Percentiles rank a stretch among this genome's conserved stretches.
These are phyloP conservation scores for Chaenogobius annularis DNA, from an alignment of 2,113 vertebrate species.

Conservation along the genomic window DNA sequence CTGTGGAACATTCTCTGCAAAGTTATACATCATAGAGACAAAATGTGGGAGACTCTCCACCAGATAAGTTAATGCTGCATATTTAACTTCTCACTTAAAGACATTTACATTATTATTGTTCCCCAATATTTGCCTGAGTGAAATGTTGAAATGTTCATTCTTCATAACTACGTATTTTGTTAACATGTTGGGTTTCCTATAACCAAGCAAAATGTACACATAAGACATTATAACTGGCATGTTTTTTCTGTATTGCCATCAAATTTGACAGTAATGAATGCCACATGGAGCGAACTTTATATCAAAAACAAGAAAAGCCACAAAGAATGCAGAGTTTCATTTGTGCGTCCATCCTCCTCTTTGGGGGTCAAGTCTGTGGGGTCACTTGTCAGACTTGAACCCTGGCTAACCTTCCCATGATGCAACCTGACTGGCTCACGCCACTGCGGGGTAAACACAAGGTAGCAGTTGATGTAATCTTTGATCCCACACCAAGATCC, in stretches of 20 bases:
- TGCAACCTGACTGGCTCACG: conserved; percentile 58
- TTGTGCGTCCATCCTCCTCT: conserved; percentile 41
- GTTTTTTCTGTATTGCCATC: not conserved
- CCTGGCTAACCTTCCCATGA: conserved; percentile 64
- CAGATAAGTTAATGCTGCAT: not conserved
- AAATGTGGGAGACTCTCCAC: too few species aligned
- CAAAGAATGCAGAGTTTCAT: conserved; percentile 49
- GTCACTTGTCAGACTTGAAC: conserved; percentile 55
- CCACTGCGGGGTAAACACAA: conserved; percentile 59
- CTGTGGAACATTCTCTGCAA: too few species aligned
- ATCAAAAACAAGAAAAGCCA: conserved; percentile 46
- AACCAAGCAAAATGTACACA: not conserved
- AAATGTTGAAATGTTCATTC: not conserved
- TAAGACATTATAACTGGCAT: not conserved
- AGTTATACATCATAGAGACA: too few species aligned
- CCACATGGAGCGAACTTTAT: conserved; percentile 39
- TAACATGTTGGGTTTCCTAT: too few species aligned
- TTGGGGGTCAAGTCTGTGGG: conserved; percentile 39
- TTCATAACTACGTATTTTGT: not conserved
- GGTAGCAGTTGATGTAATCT: conserved; percentile 66
- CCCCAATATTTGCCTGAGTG: not conserved
- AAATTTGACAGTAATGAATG: conserved; percentile 13
- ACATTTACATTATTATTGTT: not conserved
- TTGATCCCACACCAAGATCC: conserved; percentile 60
- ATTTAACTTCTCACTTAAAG: not conserved